Evolutionary conservation across 2,888 invertebrate genomes (phyloP).

Genomic region (Habrosyne pyritoides): DNA sequence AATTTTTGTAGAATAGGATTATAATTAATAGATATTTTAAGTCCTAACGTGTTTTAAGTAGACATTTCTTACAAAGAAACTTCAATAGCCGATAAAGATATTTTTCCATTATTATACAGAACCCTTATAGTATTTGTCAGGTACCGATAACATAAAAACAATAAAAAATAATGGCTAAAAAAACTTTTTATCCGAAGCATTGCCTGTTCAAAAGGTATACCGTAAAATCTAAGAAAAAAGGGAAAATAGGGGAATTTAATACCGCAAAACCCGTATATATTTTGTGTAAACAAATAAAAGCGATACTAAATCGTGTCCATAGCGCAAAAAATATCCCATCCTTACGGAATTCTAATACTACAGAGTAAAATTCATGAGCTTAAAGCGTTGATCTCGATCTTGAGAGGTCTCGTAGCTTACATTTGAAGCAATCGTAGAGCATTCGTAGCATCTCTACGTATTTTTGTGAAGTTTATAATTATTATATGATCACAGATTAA

Average conservation of each 20-base stretch:
- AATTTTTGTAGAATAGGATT: too few species aligned
- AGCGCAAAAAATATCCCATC: slow-evolving; percentile 44
- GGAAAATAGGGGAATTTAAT: slow-evolving; percentile 36
- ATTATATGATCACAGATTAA: too few species aligned
- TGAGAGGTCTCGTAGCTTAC: neutral
- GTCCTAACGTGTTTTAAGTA: too few species aligned
- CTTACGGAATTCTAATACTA: slow-evolving; percentile 39
- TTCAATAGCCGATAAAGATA: too few species aligned
- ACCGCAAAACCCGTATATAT: slow-evolving; percentile 42
- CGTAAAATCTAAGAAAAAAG: slow-evolving; percentile 19
- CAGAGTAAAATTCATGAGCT: neutral
- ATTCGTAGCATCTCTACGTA: too few species aligned
- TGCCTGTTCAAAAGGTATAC: slow-evolving; percentile 25
- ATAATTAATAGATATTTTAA: too few species aligned
- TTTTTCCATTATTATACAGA: neutral
- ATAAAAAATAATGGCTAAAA: slow-evolving; percentile 14
- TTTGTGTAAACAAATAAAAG: slow-evolving; percentile 55
- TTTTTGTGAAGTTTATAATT: too few species aligned
- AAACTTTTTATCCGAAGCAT: slow-evolving; percentile 12
- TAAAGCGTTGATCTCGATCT: neutral
- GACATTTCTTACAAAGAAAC: too few species aligned
- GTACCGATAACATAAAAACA: slow-evolving; percentile 13
- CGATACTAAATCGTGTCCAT: slow-evolving; percentile 50
- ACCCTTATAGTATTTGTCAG: slow-evolving; percentile 1
- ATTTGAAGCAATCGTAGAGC: slow-evolving; percentile 19